phyloP scores from a whole-genome alignment of 2,797 vertebrate genomes.

The Falco columbarius region DNA sequence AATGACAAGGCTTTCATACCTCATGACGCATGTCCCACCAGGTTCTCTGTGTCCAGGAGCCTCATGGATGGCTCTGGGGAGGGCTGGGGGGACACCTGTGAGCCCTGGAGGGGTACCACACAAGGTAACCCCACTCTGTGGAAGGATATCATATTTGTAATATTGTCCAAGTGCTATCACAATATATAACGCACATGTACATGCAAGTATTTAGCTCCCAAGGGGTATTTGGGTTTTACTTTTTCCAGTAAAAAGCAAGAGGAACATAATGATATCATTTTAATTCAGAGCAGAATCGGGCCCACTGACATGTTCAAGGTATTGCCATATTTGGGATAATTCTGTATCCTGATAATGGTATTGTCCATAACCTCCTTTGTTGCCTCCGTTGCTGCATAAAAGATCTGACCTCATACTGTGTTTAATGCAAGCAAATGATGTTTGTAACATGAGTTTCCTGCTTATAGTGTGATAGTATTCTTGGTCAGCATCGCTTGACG shows the following conservation, averaged over 20 bases:
- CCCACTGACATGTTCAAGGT: background rate
- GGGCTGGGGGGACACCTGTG: background rate
- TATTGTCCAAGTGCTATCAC: background rate
- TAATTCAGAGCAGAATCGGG: background rate
- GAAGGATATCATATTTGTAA: background rate
- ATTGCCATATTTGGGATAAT: background rate
- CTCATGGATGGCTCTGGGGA: background rate
- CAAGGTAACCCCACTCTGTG: accelerated
- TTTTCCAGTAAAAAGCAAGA: background rate
- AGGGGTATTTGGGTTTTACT: background rate
- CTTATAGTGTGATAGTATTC: conserved; percentile 1
- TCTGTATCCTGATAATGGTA: background rate
- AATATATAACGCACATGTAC: accelerated
- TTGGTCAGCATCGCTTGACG: conserved; percentile 59
- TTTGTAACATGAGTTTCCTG: background rate
- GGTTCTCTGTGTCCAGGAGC: background rate
- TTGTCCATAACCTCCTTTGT: background rate
- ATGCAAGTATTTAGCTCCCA: background rate
- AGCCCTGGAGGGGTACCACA: accelerated
- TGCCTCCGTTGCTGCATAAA: background rate
- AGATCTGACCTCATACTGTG: background rate
- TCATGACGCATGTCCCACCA: background rate
- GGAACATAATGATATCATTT: background rate
- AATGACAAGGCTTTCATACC: background rate
- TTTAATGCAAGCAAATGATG: background rate